Base-by-base conservation (phyloP, 2,888 invertebrate genomes). In the Chymomyza procnemis region DNA sequence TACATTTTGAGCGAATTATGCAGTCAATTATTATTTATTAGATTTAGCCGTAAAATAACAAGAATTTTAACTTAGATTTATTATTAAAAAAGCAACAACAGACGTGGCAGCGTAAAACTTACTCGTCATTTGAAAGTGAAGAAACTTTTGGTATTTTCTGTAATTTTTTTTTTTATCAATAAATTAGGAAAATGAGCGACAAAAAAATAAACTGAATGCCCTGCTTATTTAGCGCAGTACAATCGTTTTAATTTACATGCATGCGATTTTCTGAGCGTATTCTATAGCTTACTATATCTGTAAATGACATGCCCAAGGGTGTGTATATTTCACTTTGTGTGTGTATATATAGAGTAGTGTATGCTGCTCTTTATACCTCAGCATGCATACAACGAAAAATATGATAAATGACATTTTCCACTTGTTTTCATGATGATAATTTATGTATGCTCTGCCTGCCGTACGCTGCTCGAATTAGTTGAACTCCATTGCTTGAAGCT, bases 331-430 rank as follows among this genome's bases (percentile, higher is more conserved):
- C 18, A 26, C 14, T 64, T n/a, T 59, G 61, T 65, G 54, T 50
- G 48, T 60, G 60, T 62, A 9, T 62, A 61, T 64, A 46, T 73
- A 73, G 26, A 21, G 34, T 69, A 6, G 66, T 78, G 73, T 79
- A 76, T 64, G 48, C 30, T 64, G 57, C 50, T 41, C 34, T 22
- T 55, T 77, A 62, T 78, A 69, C 69, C 86, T 50, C 19, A 18
- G 3, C 50, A 50, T n/a, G 14, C 50, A 50, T 19, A 50, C 50
- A 14, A n/a, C 4, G 73, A 78, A 75, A 77, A 81, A 84, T 85
- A 84, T 84, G 83, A 84, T 84, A 84, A 87, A 84, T 84, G 85
- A 85, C 87, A 84, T 85, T 84, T 85, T 85, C 80, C 85, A 84
- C 83, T 87, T 84, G 87, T 87, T 85, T 78, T 87, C 80, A 82